Base-by-base conservation (phyloP, 2,888 invertebrate species). In the Eupeodes latifasciatus region DNA sequence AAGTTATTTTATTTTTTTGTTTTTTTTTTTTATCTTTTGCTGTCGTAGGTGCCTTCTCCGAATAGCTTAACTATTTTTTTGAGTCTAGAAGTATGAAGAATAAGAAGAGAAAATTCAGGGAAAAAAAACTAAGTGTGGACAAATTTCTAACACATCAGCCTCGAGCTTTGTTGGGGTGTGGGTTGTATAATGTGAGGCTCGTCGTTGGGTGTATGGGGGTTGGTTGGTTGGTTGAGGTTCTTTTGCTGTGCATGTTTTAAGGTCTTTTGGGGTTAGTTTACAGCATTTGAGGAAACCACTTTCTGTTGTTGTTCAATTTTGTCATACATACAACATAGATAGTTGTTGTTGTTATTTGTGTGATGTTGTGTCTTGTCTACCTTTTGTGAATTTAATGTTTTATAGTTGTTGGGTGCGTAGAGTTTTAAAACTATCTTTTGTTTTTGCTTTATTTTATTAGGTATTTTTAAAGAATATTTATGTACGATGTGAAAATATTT, bases 181-280 rank as follows among this genome's bases (percentile, higher is more conserved):
- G 6, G 40, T 40, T 27, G 47, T 34, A 71, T 61, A 47, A 47
- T 62, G 9, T 12, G 36, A n/a, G 19, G 47, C 27, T 27, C 27
- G 2, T 47, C 14, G 67, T 6, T 5, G 34, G 47, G 47, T 51
- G 69, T 9, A 16, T 59, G 19, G 19, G 9, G 16, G 16, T 64
- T 27, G 27, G 51, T n/a, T n/a, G n/a, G 64, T 19, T 44, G 55
- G 4, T 53, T 53, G 5, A 12, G 36, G 34, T 40, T 36, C 40
- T 49, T 80, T 12, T 61, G 57, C 74, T 76, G 10, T 47, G 47
- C 34, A 69, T 88, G 85, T 85, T 81, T 69, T 81, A 47, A 51
- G 80, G 61, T 81, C 84, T 53, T 77, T 88, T 85, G 85, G 88
- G 88, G 88, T 85, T 85, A 85, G 88, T 81, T 88, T 85, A 85